A percentile compares a stretch with the other conserved stretches of the same genome.
These are phyloP conservation scores for Tonatia bakeri DNA, from an alignment of 2,113 vertebrate genomes.

Conservation along the genomic window DNA sequence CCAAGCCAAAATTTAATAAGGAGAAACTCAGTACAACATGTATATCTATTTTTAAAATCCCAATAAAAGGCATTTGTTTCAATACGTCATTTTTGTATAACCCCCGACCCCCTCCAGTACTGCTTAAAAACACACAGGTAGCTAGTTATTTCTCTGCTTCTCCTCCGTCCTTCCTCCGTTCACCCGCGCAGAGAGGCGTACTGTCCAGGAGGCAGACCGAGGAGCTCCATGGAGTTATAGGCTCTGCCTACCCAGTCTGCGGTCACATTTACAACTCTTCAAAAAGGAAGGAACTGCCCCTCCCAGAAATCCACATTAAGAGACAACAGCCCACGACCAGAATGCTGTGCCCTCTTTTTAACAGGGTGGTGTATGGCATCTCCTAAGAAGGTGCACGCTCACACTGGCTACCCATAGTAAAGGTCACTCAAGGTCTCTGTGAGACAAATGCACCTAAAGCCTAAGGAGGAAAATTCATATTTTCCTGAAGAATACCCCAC, in stretches of 20 bases:
- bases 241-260: neutral
- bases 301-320: conserved; percentile 16
- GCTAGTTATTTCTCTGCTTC: neutral
- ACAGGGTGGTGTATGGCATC: neutral
- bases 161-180: neutral
- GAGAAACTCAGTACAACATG: neutral
- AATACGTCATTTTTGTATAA: neutral
- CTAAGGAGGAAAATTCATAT: neutral
- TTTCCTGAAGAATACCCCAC: neutral
- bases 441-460: neutral
- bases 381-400: neutral
- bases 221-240: neutral
- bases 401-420: neutral
- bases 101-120: neutral
- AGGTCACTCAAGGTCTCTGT: neutral
- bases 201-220: neutral
- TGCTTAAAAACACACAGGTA: neutral
- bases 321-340: neutral
- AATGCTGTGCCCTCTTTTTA: neutral
- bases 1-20: neutral
- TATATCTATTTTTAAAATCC: neutral
- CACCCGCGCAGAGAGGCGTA: neutral
- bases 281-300: neutral
- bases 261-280: neutral
- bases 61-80: neutral